phyloP scores from a whole-genome alignment of 2,797 vertebrate genomes.

The Coccyzus lansbergi region DNA sequence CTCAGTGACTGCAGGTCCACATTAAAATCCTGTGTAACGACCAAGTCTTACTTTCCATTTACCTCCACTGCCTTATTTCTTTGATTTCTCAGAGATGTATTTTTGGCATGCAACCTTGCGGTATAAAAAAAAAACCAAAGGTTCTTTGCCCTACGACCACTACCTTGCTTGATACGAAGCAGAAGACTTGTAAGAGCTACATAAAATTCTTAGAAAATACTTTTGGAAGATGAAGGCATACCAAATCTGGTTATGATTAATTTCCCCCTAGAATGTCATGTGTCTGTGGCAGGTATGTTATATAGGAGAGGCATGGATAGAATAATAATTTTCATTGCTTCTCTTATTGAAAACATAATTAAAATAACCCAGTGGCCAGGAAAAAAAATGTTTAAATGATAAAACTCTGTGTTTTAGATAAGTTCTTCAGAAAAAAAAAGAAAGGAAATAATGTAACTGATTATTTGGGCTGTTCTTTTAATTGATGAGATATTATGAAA shows the following conservation, averaged over 20 bases:
- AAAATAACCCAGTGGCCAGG: not conserved
- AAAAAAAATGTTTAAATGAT: not conserved
- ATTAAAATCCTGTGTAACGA: not conserved
- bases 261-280: conserved; percentile 12
- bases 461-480: conserved; percentile 28
- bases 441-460: conserved; percentile 2
- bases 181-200: conserved; percentile 3
- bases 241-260: conserved; percentile 50
- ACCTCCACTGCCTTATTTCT: not conserved
- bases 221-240: conserved; percentile 58
- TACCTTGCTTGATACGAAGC: not conserved
- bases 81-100: not conserved
- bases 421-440: not conserved
- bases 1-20: not conserved
- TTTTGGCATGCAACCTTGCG: not conserved
- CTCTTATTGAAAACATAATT: not conserved
- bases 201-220: conserved; percentile 47
- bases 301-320: not conserved
- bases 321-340: conserved; percentile 6
- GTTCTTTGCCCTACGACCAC: conserved; percentile 4
- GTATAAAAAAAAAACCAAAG: not conserved
- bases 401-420: not conserved
- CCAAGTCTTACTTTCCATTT: not conserved
- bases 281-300: not conserved
- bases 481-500: conserved; percentile 11